These are phyloP conservation scores for Sitophilus oryzae DNA, from an alignment of 1,140 invertebrate species.

Conservation along the genomic window DNA sequence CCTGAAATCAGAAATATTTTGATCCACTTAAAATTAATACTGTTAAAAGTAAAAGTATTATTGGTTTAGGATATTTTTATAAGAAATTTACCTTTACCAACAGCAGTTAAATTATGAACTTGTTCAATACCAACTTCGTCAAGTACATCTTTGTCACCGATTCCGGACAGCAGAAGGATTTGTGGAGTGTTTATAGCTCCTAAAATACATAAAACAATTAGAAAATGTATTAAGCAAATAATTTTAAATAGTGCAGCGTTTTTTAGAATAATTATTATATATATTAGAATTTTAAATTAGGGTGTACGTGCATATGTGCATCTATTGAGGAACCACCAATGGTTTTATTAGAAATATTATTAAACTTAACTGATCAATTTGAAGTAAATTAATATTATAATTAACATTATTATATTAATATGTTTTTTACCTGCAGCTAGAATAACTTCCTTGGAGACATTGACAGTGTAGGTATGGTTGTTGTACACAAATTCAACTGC, in stretches of 20 bases:
- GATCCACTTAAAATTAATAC: no score
- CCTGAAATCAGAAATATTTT: no score
- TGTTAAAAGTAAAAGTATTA: constrained; percentile 33
- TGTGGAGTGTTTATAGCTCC: constrained; percentile 73
- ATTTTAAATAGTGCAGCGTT: background rate
- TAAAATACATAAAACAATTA: constrained; percentile 38
- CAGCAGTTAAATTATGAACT: constrained; percentile 59
- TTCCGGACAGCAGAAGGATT: constrained; percentile 70
- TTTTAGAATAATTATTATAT: no score
- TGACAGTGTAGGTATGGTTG: constrained; percentile 49
- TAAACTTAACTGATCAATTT: no score
- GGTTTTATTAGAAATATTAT: no score
- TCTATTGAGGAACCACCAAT: no score
- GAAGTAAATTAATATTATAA: no score
- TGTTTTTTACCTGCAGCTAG: constrained; percentile 48
- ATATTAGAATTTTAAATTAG: no score
- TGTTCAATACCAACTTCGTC: constrained; percentile 44
- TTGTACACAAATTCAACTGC: constrained; percentile 59
- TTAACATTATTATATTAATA: background rate
- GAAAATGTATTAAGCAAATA: background rate
- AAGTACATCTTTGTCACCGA: constrained; percentile 52
- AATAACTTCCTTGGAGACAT: constrained; percentile 59
- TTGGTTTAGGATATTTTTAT: background rate
- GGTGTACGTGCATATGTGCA: no score
- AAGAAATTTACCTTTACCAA: constrained; percentile 52